These are phyloP conservation scores for Sesia apiformis DNA, from an alignment of 2,888 invertebrate genomes.

Conservation along the genomic window DNA sequence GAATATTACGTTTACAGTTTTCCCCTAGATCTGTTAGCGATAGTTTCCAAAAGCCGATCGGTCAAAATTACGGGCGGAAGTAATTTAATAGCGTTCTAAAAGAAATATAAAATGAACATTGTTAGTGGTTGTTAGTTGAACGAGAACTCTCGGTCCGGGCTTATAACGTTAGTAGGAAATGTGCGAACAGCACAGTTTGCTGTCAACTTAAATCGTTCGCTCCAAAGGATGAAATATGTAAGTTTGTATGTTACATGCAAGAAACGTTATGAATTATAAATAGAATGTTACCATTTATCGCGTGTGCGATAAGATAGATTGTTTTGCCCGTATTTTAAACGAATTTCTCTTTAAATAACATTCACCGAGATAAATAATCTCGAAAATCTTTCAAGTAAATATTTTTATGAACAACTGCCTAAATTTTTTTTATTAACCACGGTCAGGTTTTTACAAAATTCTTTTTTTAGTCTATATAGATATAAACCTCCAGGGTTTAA, in stretches of 20 bases:
- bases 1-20: no score
- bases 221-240: not conserved
- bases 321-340: no score
- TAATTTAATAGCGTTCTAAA: conserved; percentile 4
- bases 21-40: no score
- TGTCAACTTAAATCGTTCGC: not conserved
- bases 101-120: conserved; percentile 22
- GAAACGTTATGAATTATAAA: not conserved
- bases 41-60: no score
- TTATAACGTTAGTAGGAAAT: not conserved
- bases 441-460: no score
- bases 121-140: conserved; percentile 23
- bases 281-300: not conserved
- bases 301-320: not conserved
- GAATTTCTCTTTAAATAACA: no score
- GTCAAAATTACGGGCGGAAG: not conserved
- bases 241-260: not conserved
- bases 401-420: no score
- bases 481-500: no score
- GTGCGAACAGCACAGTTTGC: not conserved
- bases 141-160: conserved; percentile 1
- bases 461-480: no score
- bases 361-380: no score
- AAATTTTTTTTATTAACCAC: no score
- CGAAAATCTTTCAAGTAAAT: no score